Percentiles rank a stretch among this genome's conserved stretches.
Evolutionary conservation across 2,888 invertebrate genomes (phyloP).

Genomic region (Graphium colonna): DNA sequence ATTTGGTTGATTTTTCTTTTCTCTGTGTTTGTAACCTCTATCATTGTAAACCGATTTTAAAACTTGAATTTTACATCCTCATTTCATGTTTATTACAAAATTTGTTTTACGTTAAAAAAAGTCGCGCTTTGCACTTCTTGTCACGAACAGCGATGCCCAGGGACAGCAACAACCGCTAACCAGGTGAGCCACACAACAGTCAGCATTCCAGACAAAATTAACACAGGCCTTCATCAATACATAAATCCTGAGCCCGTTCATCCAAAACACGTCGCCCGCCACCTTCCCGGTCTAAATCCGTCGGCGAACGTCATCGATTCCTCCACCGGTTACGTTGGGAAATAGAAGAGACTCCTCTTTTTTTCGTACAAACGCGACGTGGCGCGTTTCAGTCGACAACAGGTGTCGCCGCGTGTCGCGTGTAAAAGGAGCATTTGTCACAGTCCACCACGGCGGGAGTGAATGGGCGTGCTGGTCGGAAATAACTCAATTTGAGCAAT

Average conservation of each 20-base stretch:
- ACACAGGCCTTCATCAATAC: not conserved
- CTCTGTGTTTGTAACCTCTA: too few species aligned
- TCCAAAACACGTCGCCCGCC: not conserved
- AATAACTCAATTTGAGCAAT: too few species aligned
- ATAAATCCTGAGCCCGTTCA: not conserved
- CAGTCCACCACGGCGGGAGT: slow-evolving; percentile 31
- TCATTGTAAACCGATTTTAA: too few species aligned
- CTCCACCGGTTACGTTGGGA: slow-evolving; percentile 8
- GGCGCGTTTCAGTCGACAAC: slow-evolving; percentile 27
- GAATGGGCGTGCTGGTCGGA: not conserved
- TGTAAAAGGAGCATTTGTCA: slow-evolving; percentile 48
- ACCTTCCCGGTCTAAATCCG: slow-evolving; percentile 10
- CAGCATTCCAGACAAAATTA: not conserved
- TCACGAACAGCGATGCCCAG: too few species aligned
- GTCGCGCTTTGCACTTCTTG: too few species aligned
- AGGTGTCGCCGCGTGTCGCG: slow-evolving; percentile 44
- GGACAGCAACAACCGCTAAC: too few species aligned
- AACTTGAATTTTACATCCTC: too few species aligned
- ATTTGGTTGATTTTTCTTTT: too few species aligned
- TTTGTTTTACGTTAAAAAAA: too few species aligned
- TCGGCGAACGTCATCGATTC: not conserved
- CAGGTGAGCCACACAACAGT: too few species aligned
- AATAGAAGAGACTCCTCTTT: slow-evolving; percentile 17
- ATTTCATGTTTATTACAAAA: too few species aligned
- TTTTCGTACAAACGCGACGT: slow-evolving; percentile 34